Conservation (phyloP, 1,140 invertebrate species). For the Trichonephila inaurata region DNA sequence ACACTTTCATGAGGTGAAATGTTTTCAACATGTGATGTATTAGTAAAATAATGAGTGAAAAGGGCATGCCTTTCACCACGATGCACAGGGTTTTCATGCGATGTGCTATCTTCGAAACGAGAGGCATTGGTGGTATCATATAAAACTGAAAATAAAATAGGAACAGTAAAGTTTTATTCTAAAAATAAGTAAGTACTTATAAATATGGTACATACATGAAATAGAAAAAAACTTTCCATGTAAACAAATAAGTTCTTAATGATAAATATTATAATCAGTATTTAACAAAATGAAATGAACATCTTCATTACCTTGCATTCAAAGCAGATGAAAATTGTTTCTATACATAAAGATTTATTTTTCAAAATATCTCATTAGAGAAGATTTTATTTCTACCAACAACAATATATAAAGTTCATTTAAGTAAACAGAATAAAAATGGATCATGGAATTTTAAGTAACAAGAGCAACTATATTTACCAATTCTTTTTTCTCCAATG, state of each 20-base stretch:
- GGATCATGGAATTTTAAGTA: background rate
- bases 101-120: background rate
- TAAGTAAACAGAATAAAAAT: background rate
- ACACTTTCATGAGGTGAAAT: background rate
- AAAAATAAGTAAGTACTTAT: background rate
- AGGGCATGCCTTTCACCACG: background rate
- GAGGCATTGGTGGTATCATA: background rate
- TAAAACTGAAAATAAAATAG: background rate
- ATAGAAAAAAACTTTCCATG: background rate
- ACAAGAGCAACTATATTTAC: background rate
- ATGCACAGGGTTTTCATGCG: background rate
- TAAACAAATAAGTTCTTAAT: too few species aligned
- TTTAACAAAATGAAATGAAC: too few species aligned
- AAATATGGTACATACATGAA: background rate
- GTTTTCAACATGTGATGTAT: background rate
- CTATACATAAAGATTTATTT: too few species aligned
- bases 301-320: too few species aligned
- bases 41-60: background rate
- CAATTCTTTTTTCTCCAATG: slow-evolving; percentile 67
- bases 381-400: too few species aligned
- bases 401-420: too few species aligned
- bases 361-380: too few species aligned
- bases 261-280: too few species aligned
- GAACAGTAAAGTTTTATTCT: too few species aligned
- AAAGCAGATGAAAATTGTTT: too few species aligned